Conservation (phyloP, 2,888 invertebrate species). For the Villa cingulata region DNA sequence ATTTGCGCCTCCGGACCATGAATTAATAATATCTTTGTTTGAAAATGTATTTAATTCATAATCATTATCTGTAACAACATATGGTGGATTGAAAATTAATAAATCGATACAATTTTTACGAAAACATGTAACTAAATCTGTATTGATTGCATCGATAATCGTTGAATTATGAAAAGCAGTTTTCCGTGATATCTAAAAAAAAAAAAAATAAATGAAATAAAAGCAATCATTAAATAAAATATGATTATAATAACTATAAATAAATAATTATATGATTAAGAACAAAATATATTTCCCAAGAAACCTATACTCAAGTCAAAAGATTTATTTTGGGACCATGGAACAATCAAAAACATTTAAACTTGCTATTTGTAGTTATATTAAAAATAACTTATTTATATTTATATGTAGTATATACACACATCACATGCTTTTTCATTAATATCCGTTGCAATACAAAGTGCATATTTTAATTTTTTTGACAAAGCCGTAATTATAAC, state of each 20-base stretch:
- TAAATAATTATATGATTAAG: no score
- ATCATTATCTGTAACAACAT: constrained; percentile 61
- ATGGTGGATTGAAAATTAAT: constrained; percentile 94
- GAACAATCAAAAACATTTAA: no score
- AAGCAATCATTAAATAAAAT: no score
- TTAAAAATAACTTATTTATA: background rate
- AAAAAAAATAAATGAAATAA: no score
- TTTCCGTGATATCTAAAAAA: constrained; percentile 37
- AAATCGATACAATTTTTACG: constrained; percentile 57
- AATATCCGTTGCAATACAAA: constrained; percentile 61
- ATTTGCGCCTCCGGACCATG: constrained; percentile 65
- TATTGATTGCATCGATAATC: constrained; percentile 46
- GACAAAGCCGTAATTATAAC: constrained; percentile 77
- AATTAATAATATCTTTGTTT: constrained; percentile 19
- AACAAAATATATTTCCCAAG: no score
- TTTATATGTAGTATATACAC: constrained; percentile 20
- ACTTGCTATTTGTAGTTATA: no score
- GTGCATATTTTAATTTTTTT: constrained; percentile 27
- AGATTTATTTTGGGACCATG: no score
- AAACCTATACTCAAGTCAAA: no score
- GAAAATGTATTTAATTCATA: constrained; percentile 3
- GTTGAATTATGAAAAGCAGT: constrained; percentile 59
- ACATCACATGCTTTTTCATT: constrained; percentile 66
- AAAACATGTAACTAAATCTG: constrained; percentile 50
- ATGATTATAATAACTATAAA: no score